Base-by-base conservation (phyloP, 1,140 invertebrate species). In the Colletes latitarsis region DNA sequence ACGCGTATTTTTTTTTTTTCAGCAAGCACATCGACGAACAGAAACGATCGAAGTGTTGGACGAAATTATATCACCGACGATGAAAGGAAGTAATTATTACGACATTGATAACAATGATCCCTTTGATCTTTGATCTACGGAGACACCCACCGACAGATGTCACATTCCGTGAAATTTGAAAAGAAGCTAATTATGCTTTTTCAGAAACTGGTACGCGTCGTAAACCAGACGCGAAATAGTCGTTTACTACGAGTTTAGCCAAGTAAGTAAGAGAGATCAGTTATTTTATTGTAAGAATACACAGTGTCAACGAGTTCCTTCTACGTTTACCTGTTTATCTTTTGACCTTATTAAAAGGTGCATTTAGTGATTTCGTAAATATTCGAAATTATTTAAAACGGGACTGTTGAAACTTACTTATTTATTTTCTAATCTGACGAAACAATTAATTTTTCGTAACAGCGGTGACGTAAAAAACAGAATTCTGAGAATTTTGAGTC, bases 31-130 rank as follows among this genome's bases (percentile, higher is more conserved):
- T 8, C 49, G 41, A 52, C 49, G 0, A 66, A 17, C 12, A 49
- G 3, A 4, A 2, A 63, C 5, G 19, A 21, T 72, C 41, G n/a
- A 63, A 62, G 1, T 41, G 10, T 1, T 4, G n/a, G 55, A 55
- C 57, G 19, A 66, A 70, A 70, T 43, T 43, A 21, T 46, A 52
- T 1, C 10, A 49, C 43, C 5, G 30, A 62, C 49, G 39, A 66
- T 4, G 17, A 46, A 19, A 60, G 57, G 49, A 60, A 62, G 41
- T 57, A 78, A 60, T 41, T 52, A 83, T 62, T 14, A 3, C 19
- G 14, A 39, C 6, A 55, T 69, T 6, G 14, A 14, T 63, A 30
- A 41, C 57, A 77, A 77, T 67, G 72, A 60, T 70, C 21, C 9
- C 10, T 21, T 60, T 6, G 21, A 62, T 52, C 19, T 17, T n/a